Evolutionary conservation across 1,140 invertebrate species (phyloP), one percentile per base, ranked within the genome.

Genomic region (Halesus radiatus): DNA sequence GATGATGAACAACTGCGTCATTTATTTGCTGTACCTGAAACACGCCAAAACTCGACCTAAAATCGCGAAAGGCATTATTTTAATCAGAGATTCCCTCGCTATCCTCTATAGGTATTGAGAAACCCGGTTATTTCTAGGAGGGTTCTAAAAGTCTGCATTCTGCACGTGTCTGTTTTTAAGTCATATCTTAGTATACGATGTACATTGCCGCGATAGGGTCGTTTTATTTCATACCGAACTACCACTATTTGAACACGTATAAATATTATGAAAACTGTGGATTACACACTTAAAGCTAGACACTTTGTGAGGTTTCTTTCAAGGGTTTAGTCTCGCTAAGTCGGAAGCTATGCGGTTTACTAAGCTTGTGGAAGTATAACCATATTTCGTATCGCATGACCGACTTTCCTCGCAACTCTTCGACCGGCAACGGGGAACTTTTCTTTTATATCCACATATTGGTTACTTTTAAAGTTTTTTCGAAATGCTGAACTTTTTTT

Each of bases 321-420:
- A 16, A n/a, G 20, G 37, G 22, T 18, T 70, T 50, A 52, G 10
- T n/a, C 32, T 70, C 66, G 37, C 66, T 50, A 45, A 66, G 62
- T 66, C 20, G 26, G 8, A 18, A 26, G 20, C 37, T 70, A n/a
- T 70, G 66, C 37, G 66, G 66, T 70, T 20, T 20, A 45, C 66
- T 68, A 20, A 37, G 66, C 32, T 18, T 70, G 66, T 70, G 7
- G 26, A 70, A 70, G 18, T 37, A 70, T 10, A 50, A 70, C 66
- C 66, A 70, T 70, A 70, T 45, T 50, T 50, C 37, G 66, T 70
- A 45, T 70, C 66, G 8, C 52, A 70, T 70, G 66, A 70, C 37
- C 66, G 66, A 45, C 66, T 70, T 70, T 50, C 66, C n/a, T 52
- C 66, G 66, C 32, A 37, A 52, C 32, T 45, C n/a, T 20, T 29